phyloP scores from a whole-genome alignment of 2,113 vertebrate species.

The Hepsetus odoe region DNA sequence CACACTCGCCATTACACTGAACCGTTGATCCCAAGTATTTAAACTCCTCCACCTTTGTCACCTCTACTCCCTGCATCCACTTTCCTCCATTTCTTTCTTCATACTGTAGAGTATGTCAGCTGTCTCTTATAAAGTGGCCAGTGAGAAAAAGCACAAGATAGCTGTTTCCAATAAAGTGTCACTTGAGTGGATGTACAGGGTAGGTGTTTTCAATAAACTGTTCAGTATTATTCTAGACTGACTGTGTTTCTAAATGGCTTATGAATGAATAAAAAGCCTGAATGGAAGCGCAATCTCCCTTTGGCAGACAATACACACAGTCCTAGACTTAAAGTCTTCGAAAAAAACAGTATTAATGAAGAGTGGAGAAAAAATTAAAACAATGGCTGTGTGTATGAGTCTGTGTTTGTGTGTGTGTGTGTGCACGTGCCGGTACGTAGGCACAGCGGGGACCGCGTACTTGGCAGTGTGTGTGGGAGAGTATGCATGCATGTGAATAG shows the following conservation, averaged over 20 bases:
- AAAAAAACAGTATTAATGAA: background rate
- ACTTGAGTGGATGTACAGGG: no score
- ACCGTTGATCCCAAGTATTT: no score
- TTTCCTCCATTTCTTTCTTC: no score
- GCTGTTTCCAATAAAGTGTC: no score
- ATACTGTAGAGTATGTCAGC: no score
- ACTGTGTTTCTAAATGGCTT: background rate
- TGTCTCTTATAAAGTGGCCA: no score
- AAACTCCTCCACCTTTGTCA: no score
- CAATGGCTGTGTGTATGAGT: conserved; percentile 2
- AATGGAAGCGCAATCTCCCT: background rate
- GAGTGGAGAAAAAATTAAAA: background rate
- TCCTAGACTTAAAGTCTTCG: background rate
- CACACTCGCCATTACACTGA: no score
- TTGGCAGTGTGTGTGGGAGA: background rate
- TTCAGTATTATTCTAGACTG: no score
- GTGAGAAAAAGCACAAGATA: no score
- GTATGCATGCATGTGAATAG: background rate
- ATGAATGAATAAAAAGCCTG: background rate
- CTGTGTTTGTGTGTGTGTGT: conserved; percentile 20
- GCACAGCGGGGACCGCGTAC: background rate
- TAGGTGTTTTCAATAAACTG: no score
- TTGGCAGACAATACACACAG: background rate
- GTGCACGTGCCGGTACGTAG: background rate
- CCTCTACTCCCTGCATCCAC: no score